Percentiles rank a stretch among this genome's conserved stretches.
These are phyloP conservation scores for Danio jaintianensis DNA, from an alignment of 2,797 vertebrate species.

Conservation along the genomic window DNA sequence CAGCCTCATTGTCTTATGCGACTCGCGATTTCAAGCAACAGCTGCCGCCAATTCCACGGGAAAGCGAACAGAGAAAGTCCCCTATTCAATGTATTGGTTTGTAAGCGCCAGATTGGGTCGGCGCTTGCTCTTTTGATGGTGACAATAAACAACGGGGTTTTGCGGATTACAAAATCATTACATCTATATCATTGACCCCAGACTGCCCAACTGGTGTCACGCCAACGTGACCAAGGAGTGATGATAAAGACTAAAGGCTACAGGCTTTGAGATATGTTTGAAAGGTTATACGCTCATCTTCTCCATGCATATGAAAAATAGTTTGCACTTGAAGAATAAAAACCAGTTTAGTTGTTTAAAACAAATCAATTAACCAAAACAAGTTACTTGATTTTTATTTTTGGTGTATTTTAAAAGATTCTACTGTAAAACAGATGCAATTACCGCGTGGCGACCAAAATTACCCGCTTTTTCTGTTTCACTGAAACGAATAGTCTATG, in stretches of 20 bases:
- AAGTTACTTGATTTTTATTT: constrained; percentile 33
- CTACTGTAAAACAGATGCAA: neutral
- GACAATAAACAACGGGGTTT: constrained; percentile 76
- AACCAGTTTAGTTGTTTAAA: too few relatives aligned
- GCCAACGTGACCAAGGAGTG: constrained; percentile 54
- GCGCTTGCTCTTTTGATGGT: constrained; percentile 82
- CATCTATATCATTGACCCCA: constrained; percentile 78
- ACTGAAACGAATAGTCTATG: too few relatives aligned
- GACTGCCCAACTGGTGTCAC: constrained; percentile 73
- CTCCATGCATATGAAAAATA: neutral
- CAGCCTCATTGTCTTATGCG: constrained; percentile 82
- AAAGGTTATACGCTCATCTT: neutral
- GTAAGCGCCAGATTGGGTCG: constrained; percentile 79
- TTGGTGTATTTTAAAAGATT: neutral
- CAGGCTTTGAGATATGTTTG: neutral
- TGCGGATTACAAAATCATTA: constrained; percentile 85
- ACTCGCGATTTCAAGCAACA: constrained; percentile 93
- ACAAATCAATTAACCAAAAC: too few relatives aligned
- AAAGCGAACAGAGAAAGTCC: constrained; percentile 69
- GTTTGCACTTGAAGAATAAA: too few relatives aligned
- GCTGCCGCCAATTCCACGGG: constrained; percentile 90
- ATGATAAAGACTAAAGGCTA: constrained; percentile 1
- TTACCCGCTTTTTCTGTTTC: too few relatives aligned
- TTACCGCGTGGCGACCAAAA: neutral
- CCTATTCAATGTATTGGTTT: constrained; percentile 70